phyloP scores from a whole-genome alignment of 2,797 vertebrate species.

The Acestrorhynchus altus region DNA sequence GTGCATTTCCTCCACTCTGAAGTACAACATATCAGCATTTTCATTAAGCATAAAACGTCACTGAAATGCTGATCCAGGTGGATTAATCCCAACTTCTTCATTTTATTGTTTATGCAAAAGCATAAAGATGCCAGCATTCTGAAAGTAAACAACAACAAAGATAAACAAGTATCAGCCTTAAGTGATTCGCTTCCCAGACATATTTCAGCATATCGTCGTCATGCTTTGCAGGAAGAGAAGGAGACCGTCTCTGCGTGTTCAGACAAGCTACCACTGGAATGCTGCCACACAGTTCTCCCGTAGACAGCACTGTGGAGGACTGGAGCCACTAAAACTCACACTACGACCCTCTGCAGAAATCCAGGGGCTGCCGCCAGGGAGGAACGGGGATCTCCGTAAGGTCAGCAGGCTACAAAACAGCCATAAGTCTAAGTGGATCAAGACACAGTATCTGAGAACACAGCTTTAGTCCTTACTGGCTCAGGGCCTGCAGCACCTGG shows the following conservation, averaged over 20 bases:
- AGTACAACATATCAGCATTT: too few species aligned
- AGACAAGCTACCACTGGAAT: slow-evolving; percentile 48
- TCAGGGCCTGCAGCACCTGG: slow-evolving; percentile 29
- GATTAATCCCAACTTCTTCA: too few species aligned
- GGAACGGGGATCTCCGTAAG: slow-evolving; percentile 19
- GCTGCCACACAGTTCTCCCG: slow-evolving; percentile 42
- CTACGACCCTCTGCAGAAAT: slow-evolving; percentile 20
- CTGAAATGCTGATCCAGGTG: too few species aligned
- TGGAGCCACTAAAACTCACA: neutral
- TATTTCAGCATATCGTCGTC: slow-evolving; percentile 16
- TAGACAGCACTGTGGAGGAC: neutral
- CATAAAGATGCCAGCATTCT: neutral
- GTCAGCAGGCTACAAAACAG: slow-evolving; percentile 38
- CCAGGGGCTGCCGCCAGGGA: slow-evolving; percentile 22
- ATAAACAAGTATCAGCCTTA: neutral
- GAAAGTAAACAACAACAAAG: neutral
- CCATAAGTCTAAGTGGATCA: slow-evolving; percentile 15
- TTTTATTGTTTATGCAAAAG: too few species aligned
- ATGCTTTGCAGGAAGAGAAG: neutral
- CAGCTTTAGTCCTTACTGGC: neutral
- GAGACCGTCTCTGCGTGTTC: slow-evolving; percentile 33
- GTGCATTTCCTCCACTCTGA: too few species aligned
- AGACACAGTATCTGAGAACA: slow-evolving; percentile 18
- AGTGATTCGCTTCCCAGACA: slow-evolving; percentile 1
- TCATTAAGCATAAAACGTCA: too few species aligned